Percentiles rank a stretch among this genome's conserved stretches.
These are phyloP conservation scores for Cosmopolites sordidus DNA, from an alignment of 2,888 invertebrate genomes.

Conservation along the genomic window DNA sequence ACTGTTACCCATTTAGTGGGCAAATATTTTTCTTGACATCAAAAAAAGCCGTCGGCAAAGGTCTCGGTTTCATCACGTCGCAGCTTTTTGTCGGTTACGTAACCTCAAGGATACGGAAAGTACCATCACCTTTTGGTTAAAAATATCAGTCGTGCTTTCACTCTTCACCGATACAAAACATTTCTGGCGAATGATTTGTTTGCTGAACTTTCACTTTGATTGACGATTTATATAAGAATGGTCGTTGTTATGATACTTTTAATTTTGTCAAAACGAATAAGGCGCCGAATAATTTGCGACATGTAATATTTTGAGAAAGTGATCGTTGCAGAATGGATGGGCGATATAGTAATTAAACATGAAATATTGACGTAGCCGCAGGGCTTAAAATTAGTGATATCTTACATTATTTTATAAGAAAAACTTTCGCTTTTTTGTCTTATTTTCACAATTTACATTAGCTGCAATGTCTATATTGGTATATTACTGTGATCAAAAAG, in stretches of 20 bases:
- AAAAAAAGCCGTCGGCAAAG: background rate
- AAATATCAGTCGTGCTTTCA: slow-evolving; percentile 21
- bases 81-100: slow-evolving; percentile 13
- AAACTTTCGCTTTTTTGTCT: too few relatives aligned
- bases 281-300: too few relatives aligned
- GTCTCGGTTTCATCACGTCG: slow-evolving; percentile 17
- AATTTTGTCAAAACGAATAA: too few relatives aligned
- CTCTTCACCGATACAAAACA: slow-evolving; percentile 7
- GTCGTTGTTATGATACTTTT: background rate
- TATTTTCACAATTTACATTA: too few relatives aligned
- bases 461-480: too few relatives aligned
- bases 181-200: slow-evolving; percentile 6
- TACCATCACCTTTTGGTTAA: slow-evolving; percentile 20
- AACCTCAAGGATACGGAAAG: slow-evolving; percentile 22
- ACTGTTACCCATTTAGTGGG: background rate
- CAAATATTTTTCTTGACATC: slow-evolving; percentile 10
- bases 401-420: too few relatives aligned
- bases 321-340: too few relatives aligned
- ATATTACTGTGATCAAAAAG: too few relatives aligned
- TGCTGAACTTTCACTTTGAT: slow-evolving; percentile 21
- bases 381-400: too few relatives aligned
- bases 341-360: too few relatives aligned
- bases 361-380: too few relatives aligned
- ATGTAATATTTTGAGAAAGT: too few relatives aligned
- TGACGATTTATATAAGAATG: slow-evolving; percentile 19